Conservation (phyloP, 2,888 invertebrate genomes). For the Tolmerus cingulatus region DNA sequence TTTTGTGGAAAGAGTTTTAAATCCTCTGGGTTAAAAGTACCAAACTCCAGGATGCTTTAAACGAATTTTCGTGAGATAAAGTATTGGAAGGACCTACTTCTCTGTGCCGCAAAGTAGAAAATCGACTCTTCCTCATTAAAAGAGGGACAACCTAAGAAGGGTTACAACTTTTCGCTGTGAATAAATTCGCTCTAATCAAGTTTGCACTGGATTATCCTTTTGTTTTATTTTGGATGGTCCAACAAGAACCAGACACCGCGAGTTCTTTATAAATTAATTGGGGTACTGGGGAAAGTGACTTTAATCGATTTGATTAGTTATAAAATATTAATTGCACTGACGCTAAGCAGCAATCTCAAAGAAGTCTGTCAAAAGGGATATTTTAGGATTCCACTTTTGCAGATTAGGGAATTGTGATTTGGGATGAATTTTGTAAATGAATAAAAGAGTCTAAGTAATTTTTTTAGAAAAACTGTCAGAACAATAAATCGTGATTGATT, state of each 20-base stretch:
- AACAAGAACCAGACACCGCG: not conserved
- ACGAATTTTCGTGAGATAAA: not conserved
- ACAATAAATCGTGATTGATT: not conserved
- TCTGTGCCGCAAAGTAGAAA: not conserved
- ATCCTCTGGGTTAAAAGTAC: not conserved
- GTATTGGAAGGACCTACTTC: not conserved
- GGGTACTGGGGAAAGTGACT: not conserved
- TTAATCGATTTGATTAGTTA: not conserved
- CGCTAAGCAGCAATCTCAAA: not conserved
- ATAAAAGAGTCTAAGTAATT: no score
- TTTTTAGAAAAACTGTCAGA: not conserved
- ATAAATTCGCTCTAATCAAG: constrained; percentile 18
- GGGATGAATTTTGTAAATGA: no score
- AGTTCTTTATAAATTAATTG: not conserved
- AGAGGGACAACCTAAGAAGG: not conserved
- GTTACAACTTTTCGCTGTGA: not conserved
- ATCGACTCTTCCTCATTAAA: not conserved
- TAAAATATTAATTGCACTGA: not conserved
- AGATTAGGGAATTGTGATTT: not conserved
- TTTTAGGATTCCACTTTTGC: not conserved
- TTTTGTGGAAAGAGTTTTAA: constrained; percentile 29
- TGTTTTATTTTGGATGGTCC: not conserved
- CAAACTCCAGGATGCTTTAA: not conserved
- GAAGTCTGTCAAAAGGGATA: not conserved
- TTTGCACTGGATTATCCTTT: not conserved